phyloP scores from a whole-genome alignment of 2,888 invertebrate species.

The Eurytoma adleriae region DNA sequence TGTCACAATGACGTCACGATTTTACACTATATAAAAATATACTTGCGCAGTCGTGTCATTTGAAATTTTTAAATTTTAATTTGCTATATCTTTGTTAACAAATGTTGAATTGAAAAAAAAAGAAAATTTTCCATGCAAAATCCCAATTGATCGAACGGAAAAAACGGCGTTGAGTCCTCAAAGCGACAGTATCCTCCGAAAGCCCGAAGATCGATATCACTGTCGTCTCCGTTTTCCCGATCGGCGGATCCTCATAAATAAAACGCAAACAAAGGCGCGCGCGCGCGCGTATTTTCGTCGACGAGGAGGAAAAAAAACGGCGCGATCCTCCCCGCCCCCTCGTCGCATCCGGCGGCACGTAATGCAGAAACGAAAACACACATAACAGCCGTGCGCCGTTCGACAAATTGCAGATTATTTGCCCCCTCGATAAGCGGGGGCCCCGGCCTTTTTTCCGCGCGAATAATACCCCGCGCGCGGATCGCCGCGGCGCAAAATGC shows the following conservation, averaged over 20 bases:
- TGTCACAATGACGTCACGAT: no score
- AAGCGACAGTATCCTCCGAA: background rate
- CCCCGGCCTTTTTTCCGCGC: background rate
- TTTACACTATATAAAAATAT: no score
- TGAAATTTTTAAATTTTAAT: no score
- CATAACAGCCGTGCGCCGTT: background rate
- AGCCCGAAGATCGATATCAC: background rate
- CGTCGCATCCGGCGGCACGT: background rate
- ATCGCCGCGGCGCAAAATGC: conserved; percentile 19
- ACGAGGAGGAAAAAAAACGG: background rate
- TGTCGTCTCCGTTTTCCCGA: background rate
- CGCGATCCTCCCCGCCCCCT: background rate
- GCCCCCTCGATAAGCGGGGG: conserved; percentile 14
- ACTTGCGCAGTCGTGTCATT: no score
- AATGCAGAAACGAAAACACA: background rate
- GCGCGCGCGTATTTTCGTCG: background rate
- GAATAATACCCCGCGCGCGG: conserved; percentile 34
- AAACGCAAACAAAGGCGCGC: conserved; percentile 5
- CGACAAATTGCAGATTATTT: conserved; percentile 51
- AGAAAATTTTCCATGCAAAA: no score
- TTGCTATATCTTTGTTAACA: no score
- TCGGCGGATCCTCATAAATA: conserved; percentile 39
- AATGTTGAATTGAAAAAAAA: no score
- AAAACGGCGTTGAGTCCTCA: no score
- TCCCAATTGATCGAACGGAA: no score